These are phyloP conservation scores for Ochropleura leucogaster DNA, from an alignment of 2,888 invertebrate species.

Conservation along the genomic window DNA sequence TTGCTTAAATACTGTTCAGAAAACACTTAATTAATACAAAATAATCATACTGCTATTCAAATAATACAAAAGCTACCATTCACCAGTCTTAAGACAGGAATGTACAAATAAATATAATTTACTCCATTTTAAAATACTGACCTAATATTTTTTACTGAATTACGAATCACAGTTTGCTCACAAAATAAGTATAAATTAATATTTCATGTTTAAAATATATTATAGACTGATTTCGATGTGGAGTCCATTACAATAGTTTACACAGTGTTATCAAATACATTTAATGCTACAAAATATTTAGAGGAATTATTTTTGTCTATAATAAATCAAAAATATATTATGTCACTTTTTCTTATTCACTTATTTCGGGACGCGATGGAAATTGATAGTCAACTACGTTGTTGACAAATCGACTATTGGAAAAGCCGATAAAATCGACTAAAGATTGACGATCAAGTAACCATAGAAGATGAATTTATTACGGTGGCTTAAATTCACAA, in stretches of 20 bases:
- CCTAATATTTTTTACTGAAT: conserved; percentile 59
- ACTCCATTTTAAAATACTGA: conserved; percentile 63
- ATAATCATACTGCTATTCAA: conserved; percentile 54
- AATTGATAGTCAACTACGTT: neutral
- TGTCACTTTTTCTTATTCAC: conserved; percentile 64
- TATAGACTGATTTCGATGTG: conserved; percentile 63
- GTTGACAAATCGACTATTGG: conserved; percentile 10
- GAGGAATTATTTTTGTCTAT: conserved; percentile 44
- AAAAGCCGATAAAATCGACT: conserved; percentile 28
- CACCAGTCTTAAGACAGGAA: conserved; percentile 76
- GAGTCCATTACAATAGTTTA: conserved; percentile 50
- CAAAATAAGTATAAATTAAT: conserved; percentile 57
- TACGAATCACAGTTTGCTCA: conserved; percentile 63
- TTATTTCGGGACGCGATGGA: conserved; percentile 19
- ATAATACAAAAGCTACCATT: conserved; percentile 65
- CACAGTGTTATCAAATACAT: conserved; percentile 41
- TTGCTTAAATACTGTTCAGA: conserved; percentile 66
- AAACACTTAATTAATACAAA: conserved; percentile 59
- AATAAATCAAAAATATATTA: conserved; percentile 61
- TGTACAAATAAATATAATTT: conserved; percentile 75
- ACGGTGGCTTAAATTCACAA: conserved; percentile 15
- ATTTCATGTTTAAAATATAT: conserved; percentile 51
- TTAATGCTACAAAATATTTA: conserved; percentile 50
- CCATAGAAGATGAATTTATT: conserved; percentile 6
- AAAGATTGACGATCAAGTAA: conserved; percentile 8